Evolutionary conservation across 2,888 invertebrate species (phyloP).

Genomic region (Mythimna pallens): DNA sequence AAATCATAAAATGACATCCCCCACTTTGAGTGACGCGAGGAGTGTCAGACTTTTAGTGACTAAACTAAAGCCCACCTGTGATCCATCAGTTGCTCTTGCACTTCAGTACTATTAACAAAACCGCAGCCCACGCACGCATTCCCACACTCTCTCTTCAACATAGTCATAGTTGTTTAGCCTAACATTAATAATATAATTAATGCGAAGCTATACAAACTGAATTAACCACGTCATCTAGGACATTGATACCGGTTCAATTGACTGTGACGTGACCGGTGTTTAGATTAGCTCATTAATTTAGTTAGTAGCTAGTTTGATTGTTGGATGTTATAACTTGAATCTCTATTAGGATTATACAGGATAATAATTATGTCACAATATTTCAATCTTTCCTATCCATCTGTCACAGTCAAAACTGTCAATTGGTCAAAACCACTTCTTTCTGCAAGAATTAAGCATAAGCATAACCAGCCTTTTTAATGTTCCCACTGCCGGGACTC

Average conservation of each 20-base stretch:
- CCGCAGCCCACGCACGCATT: no score
- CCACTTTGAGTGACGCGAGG: no score
- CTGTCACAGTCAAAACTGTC: no score
- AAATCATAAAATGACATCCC: no score
- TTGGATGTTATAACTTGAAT: background rate
- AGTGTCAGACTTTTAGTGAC: no score
- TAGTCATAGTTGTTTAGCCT: background rate
- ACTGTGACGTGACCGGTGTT: constrained; percentile 32
- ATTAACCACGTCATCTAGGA: constrained; percentile 30
- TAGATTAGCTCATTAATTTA: constrained; percentile 34
- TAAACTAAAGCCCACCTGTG: no score
- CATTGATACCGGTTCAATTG: constrained; percentile 36
- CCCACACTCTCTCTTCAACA: background rate
- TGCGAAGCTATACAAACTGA: constrained; percentile 11
- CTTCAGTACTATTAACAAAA: no score
- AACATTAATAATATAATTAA: constrained; percentile 6
- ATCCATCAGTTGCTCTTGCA: no score
- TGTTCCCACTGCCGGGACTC: no score
- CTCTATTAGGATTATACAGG: background rate
- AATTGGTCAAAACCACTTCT: no score
- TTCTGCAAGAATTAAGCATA: no score
- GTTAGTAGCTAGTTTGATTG: constrained; percentile 1
- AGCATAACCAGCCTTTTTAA: no score
- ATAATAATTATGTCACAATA: background rate
- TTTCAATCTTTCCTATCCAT: background rate